phyloP scores from a whole-genome alignment of 2,113 vertebrate genomes.

The Cettia cetti region DNA sequence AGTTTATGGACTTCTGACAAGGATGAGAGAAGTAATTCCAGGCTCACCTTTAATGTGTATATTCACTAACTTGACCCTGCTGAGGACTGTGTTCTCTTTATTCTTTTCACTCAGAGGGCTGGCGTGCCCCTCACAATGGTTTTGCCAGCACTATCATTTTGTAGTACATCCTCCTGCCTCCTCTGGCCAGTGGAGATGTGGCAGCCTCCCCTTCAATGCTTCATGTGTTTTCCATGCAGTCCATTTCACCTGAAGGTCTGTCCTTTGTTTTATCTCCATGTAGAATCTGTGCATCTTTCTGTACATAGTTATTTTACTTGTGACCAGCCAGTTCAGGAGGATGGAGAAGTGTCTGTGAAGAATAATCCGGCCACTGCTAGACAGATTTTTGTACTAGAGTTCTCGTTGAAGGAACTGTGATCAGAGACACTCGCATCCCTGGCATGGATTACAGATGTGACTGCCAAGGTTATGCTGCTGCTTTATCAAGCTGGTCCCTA shows the following conservation, averaged over 20 bases:
- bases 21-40: background rate
- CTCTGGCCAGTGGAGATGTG: background rate
- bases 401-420: background rate
- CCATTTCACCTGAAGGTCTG: background rate
- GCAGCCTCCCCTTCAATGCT: background rate
- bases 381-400: background rate
- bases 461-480: background rate
- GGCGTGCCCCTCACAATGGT: accelerated
- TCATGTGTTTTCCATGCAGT: background rate
- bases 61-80: background rate
- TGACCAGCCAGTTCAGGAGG: background rate
- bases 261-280: background rate
- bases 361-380: background rate
- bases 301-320: background rate
- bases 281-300: background rate
- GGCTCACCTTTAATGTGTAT: background rate
- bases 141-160: background rate
- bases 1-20: background rate
- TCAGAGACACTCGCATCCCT: background rate
- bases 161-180: background rate
- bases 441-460: background rate
- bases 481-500: background rate
- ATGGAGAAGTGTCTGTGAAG: background rate
- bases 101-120: background rate
- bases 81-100: background rate